Base-by-base conservation (phyloP, 2,113 vertebrate genomes). In the Salminus brasiliensis region DNA sequence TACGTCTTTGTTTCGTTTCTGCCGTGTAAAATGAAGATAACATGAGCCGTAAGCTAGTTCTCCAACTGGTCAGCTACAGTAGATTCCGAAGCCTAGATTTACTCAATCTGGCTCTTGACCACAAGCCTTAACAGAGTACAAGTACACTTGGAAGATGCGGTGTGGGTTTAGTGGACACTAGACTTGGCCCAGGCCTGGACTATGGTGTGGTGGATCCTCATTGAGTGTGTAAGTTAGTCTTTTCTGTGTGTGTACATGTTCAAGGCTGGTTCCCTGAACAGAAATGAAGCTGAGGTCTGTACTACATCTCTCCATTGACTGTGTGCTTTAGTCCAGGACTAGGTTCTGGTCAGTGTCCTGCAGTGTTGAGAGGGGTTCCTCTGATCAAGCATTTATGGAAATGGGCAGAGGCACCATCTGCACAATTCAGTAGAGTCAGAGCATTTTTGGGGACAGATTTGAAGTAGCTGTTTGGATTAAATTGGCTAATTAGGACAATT, bases 111-210 rank as follows among this genome's bases (percentile, higher is more conserved):
- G 84, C 3, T 49, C 43, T 65, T 68, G 78, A 70, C 74, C 65
- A 72, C 60, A 84, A 78, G 74, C 80, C 76, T 66, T 73, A 76
- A 55, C 30, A 27, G 55, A 77, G 41, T 81, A 74, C 75, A 39
- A 84, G 32, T 72, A 62, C 13, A 39, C 43, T 65, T 72, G 25
- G 55, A 77, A 57, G 75, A 71, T 21, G 12, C 45, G 27, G 55
- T 71, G 53, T 32, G 0, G 13, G 47, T 49, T 27, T 27, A 15
- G 12, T 55, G 62, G 34, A 67, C 49, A 59, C 63, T n/a, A 23
- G 25, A 71, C 34, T 29, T 23, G 25, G 68, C 52, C 15, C 32
- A 15, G 53, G 9, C 60, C 49, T 62, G 36, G 63, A 76, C 16
- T 29, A 32, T 10, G 52, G 18, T 29, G 12, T 29, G 29, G 57